Evolutionary conservation across 2,797 vertebrate genomes (phyloP).

Genomic region (Adrianichthys oophorus): DNA sequence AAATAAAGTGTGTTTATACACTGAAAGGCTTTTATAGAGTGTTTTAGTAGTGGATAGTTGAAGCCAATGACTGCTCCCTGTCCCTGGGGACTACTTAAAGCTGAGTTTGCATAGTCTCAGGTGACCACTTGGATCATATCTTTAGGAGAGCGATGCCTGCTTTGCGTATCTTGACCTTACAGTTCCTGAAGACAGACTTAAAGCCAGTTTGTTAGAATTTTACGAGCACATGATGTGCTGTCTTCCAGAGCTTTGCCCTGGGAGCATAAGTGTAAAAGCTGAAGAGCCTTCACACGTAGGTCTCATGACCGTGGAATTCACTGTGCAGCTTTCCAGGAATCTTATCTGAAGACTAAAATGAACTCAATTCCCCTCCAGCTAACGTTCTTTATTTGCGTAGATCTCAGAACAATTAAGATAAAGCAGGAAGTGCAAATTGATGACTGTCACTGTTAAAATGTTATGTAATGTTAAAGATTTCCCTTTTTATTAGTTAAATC

Average conservation of each 20-base stretch:
- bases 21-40: background rate
- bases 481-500: constrained; percentile 10
- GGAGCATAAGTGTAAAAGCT: constrained; percentile 36
- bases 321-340: constrained; percentile 34
- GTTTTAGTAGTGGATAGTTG: background rate
- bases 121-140: constrained; percentile 17
- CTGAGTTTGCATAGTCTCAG: constrained; percentile 15
- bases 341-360: constrained; percentile 40
- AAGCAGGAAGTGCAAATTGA: constrained; percentile 12
- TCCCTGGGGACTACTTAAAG: constrained; percentile 9
- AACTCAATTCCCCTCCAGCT: constrained; percentile 23
- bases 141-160: constrained; percentile 26
- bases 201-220: constrained; percentile 11
- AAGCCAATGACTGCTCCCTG: background rate
- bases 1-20: background rate
- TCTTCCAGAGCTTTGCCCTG: constrained; percentile 37
- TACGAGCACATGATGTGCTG: constrained; percentile 20
- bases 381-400: constrained; percentile 24
- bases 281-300: constrained; percentile 52
- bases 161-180: constrained; percentile 18
- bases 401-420: constrained; percentile 13
- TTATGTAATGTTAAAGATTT: background rate
- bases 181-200: constrained; percentile 24
- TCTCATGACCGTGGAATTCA: constrained; percentile 60
- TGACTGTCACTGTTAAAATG: background rate